These are phyloP conservation scores for Himalopsyche japonica DNA, from an alignment of 2,888 invertebrate genomes.

Conservation along the genomic window DNA sequence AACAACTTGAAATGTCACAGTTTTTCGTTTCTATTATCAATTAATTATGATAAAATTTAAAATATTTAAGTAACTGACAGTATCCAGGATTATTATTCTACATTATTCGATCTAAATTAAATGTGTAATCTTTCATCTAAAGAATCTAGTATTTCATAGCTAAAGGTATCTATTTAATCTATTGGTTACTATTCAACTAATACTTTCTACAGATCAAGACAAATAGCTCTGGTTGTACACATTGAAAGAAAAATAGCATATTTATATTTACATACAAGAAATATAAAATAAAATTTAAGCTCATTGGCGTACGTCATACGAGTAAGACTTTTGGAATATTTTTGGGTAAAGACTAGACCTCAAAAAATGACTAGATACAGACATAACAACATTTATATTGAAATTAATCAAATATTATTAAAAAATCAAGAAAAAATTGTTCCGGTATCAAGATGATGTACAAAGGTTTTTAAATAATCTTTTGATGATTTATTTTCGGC, in stretches of 20 bases:
- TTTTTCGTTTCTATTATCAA: too few relatives aligned
- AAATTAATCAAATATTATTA: not conserved
- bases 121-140: not conserved
- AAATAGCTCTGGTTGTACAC: not conserved
- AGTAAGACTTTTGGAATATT: conserved; percentile 10
- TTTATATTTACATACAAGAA: conserved; percentile 29
- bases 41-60: too few relatives aligned
- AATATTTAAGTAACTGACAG: too few relatives aligned
- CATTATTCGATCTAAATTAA: not conserved
- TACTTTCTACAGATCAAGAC: not conserved
- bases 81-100: not conserved
- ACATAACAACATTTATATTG: not conserved
- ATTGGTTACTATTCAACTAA: not conserved
- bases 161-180: not conserved
- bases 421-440: not conserved
- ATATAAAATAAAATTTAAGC: conserved; percentile 32
- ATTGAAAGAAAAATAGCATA: not conserved
- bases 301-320: conserved; percentile 36
- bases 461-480: not conserved
- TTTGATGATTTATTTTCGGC: not conserved
- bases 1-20: too few relatives aligned
- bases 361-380: conserved; percentile 18
- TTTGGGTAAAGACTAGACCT: conserved; percentile 32
- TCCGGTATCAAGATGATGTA: not conserved
- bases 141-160: not conserved